These are phyloP conservation scores for Malaclemys terrapin DNA, from an alignment of 2,113 vertebrate genomes.

Conservation along the genomic window DNA sequence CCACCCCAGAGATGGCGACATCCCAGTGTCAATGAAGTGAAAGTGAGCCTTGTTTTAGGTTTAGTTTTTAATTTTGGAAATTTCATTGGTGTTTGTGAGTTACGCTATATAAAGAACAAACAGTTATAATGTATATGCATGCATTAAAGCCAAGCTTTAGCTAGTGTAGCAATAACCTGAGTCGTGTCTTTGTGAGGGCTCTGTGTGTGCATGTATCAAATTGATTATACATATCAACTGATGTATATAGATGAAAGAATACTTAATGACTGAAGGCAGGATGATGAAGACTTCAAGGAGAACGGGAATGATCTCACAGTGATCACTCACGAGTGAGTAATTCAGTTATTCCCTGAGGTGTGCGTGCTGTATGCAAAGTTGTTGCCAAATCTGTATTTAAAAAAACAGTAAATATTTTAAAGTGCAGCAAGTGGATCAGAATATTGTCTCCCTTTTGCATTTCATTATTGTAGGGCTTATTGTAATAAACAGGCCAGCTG, in stretches of 20 bases:
- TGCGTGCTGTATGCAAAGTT: not conserved
- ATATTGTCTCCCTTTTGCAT: not conserved
- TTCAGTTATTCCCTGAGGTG: slow-evolving; percentile 23
- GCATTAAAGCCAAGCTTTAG: not conserved
- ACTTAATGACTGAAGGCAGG: not conserved
- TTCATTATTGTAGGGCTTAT: not conserved
- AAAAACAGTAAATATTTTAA: slow-evolving; percentile 51
- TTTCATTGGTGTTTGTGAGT: not conserved
- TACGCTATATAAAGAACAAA: not conserved
- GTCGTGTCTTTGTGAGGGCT: not conserved
- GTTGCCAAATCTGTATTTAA: not conserved
- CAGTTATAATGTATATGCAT: not conserved
- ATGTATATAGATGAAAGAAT: not conserved
- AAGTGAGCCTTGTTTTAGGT: not conserved
- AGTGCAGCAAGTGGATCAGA: slow-evolving; percentile 55
- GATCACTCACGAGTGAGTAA: slow-evolving; percentile 6
- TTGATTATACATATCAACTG: not conserved
- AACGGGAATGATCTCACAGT: not conserved
- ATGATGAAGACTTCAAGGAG: not conserved
- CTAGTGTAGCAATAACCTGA: not conserved
- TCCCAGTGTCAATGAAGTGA: not conserved
- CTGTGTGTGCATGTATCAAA: not conserved
- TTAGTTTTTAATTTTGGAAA: not conserved
- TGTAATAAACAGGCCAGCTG: not conserved
- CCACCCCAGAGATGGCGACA: not conserved